Base-by-base conservation (phyloP, 35 echinoderm and acorn worm species). In the Apostichopus californicus region DNA sequence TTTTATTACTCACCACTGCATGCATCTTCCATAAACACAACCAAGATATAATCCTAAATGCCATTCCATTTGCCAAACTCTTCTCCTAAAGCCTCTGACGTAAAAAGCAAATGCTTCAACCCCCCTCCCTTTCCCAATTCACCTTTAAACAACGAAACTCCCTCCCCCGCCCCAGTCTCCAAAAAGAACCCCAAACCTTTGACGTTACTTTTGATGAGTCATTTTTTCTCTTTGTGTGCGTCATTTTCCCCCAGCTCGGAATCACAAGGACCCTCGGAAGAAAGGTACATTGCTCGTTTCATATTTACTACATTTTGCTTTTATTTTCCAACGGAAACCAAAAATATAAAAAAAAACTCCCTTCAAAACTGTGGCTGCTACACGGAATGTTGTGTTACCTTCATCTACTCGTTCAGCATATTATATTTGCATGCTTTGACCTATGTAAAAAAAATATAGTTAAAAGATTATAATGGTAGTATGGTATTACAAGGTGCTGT, bases 281-380 rank as follows among this genome's bases (percentile, higher is more conserved):
- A 90, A 90, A 90, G 88, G 88, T 90, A 90, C 88, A 73, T 90
- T 90, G 66, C 57, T 87, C 15, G 64, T 87, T 87, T 68, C 64
- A 68, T 68, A 68, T 68, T 68, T 68, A 2, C 64, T 68, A 46
- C n/a, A 5, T 75, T 75, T 18, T 73, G 12, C 18, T 75, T 75
- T 75, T 75, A 18, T 75, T 18, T 18, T 75, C 14, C 17, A 18
- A 18, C 1, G 17, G 7, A 18, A 18, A 18, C 71, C 3, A 73
- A 15, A 15, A 15, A 73, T 46, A 46, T 46, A 15, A 73, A 15
- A 73, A 66, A 66, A 66, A 46, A 46, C 9, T 66, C 9, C 9
- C 15, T 66, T 66, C 63, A 12, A 66, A 66, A 66, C 15, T 66
- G 9, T 66, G 63, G 63, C 63, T 12, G 63, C 63, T 66, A 12